A percentile compares a stretch with the other conserved stretches of the same genome.
phyloP scores from a whole-genome alignment of 1,140 invertebrate species.

The Spodoptera litura region DNA sequence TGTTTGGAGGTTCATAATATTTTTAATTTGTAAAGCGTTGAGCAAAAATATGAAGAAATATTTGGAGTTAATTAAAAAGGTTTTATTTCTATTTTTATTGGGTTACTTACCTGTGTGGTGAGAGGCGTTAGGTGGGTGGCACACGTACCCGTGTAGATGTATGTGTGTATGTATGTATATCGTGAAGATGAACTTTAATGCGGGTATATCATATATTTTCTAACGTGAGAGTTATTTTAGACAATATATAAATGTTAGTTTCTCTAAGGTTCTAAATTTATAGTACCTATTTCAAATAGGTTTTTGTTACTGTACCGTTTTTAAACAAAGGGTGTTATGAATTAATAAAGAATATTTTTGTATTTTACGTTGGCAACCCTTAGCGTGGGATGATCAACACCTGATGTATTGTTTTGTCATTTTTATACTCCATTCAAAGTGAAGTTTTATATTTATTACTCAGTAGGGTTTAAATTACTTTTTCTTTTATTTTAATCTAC shows the following conservation, averaged over 20 bases:
- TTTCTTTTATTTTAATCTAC: neutral
- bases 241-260: too few relatives aligned
- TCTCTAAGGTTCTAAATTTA: too few relatives aligned
- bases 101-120: neutral
- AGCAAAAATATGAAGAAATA: constrained; percentile 19
- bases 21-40: constrained; percentile 38
- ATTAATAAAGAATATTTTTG: neutral
- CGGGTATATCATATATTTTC: too few relatives aligned
- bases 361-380: neutral
- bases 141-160: neutral
- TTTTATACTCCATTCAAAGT: neutral
- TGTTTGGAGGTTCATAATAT: constrained; percentile 20
- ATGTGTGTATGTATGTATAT: neutral
- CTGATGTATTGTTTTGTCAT: constrained; percentile 24
- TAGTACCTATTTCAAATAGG: too few relatives aligned
- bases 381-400: constrained; percentile 16
- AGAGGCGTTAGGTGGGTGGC: neutral
- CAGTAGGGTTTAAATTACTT: neutral
- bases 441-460: constrained; percentile 9
- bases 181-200: neutral
- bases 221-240: too few relatives aligned
- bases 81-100: neutral
- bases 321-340: too few relatives aligned
- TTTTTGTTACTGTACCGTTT: too few relatives aligned
- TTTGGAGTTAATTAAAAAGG: constrained; percentile 15